Conservation (phyloP, 23 tunicate species). For the Halocynthia aurantium region DNA sequence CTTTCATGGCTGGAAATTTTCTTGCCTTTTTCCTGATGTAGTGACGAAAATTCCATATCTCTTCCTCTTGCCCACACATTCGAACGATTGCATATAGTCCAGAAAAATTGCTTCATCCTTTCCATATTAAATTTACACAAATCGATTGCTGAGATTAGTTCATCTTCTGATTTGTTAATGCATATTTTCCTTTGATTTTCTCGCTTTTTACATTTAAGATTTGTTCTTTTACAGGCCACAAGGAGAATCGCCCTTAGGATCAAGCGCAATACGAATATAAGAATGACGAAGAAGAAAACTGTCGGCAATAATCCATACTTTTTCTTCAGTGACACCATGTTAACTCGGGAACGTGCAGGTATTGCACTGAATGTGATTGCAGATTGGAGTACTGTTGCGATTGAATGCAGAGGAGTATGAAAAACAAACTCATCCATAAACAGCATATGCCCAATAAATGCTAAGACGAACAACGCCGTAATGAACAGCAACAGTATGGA, state of each 20-base stretch:
- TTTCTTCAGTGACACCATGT: background rate
- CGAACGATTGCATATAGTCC: too few species aligned
- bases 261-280: conserved; percentile 5
- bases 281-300: conserved; percentile 2
- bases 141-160: too few species aligned
- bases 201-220: too few species aligned
- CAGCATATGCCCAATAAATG: conserved; percentile 2
- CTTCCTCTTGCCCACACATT: too few species aligned
- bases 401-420: conserved; percentile 1
- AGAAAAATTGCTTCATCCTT: too few species aligned
- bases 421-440: conserved; percentile 7
- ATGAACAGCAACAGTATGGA: background rate
- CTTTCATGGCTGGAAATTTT: background rate
- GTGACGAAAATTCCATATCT: conserved; percentile 13
- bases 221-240: background rate
- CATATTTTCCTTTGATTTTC: too few species aligned
- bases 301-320: conserved; percentile 19
- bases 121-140: too few species aligned
- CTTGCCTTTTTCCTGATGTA: conserved; percentile 5
- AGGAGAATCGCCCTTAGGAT: conserved; percentile 3
- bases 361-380: background rate
- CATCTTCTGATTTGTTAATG: too few species aligned
- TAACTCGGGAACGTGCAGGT: background rate
- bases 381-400: background rate
- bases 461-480: background rate